phyloP scores from a whole-genome alignment of 2,797 vertebrate genomes.

The Semotilus atromaculatus region DNA sequence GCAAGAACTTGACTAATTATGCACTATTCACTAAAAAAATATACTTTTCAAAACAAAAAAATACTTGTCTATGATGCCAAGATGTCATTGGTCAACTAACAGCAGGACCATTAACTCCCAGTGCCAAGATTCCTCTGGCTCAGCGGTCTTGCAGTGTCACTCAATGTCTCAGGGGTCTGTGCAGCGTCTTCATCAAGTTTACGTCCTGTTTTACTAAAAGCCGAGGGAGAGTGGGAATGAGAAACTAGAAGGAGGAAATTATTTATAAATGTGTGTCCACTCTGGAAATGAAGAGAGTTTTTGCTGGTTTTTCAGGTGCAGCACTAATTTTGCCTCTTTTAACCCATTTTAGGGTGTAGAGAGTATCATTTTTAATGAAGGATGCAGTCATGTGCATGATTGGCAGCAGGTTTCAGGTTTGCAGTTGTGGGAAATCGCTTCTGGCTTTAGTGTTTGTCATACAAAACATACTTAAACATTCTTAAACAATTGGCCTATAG shows the following conservation, averaged over 20 bases:
- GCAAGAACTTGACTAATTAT: neutral
- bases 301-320: neutral
- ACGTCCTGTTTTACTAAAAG: constrained; percentile 10
- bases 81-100: neutral
- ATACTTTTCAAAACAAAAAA: neutral
- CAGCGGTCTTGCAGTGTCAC: neutral
- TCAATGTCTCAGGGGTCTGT: constrained; percentile 1
- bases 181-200: neutral
- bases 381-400: neutral
- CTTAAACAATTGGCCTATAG: neutral
- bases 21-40: neutral
- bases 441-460: neutral
- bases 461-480: constrained; percentile 17
- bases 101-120: neutral
- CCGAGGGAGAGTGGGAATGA: constrained; percentile 13
- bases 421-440: constrained; percentile 27
- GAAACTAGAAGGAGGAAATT: constrained; percentile 13
- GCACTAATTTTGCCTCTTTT: neutral
- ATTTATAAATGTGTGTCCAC: constrained; percentile 15
- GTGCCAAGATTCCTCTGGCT: constrained; percentile 23
- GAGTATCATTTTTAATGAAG: neutral
- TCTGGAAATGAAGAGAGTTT: neutral
- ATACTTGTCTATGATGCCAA: neutral
- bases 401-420: neutral
- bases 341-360: neutral